These are phyloP conservation scores for Endotricha flammealis DNA, from an alignment of 2,888 invertebrate genomes.

Conservation along the genomic window DNA sequence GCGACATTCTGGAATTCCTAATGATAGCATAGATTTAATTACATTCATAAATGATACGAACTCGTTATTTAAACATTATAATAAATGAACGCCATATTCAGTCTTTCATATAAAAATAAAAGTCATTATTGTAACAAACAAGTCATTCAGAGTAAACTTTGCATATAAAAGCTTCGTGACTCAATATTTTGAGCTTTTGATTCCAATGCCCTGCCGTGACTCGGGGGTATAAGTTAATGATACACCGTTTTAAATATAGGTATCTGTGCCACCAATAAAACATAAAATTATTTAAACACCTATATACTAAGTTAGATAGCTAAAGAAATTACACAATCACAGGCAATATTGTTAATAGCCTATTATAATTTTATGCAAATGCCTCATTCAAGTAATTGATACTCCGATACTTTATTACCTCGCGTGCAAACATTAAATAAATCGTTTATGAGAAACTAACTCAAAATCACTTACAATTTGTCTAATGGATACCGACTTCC, in stretches of 20 bases:
- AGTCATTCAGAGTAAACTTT: background rate
- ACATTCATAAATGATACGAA: too few relatives aligned
- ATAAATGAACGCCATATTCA: too few relatives aligned
- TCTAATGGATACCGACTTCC: constrained; percentile 57
- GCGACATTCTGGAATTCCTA: too few relatives aligned
- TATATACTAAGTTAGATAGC: constrained; percentile 3
- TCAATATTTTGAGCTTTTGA: background rate
- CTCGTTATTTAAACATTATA: too few relatives aligned
- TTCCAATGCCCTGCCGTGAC: constrained; percentile 5
- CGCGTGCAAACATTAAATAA: constrained; percentile 66
- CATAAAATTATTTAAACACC: constrained; percentile 1
- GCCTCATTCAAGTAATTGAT: constrained; percentile 49
- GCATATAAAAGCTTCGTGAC: background rate
- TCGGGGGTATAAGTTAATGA: background rate
- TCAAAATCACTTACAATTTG: constrained; percentile 51
- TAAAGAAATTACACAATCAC: constrained; percentile 15
- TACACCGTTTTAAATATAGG: constrained; percentile 6
- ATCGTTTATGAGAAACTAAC: constrained; percentile 50
- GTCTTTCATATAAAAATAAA: too few relatives aligned
- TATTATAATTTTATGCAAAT: constrained; percentile 49
- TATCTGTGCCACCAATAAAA: constrained; percentile 2
- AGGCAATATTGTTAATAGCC: constrained; percentile 20
- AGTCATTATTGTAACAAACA: too few relatives aligned
- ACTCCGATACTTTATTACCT: constrained; percentile 42
- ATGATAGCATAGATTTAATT: too few relatives aligned